Evolutionary conservation across 1,140 invertebrate species (phyloP).

Genomic region (Aleiodes sp.): DNA sequence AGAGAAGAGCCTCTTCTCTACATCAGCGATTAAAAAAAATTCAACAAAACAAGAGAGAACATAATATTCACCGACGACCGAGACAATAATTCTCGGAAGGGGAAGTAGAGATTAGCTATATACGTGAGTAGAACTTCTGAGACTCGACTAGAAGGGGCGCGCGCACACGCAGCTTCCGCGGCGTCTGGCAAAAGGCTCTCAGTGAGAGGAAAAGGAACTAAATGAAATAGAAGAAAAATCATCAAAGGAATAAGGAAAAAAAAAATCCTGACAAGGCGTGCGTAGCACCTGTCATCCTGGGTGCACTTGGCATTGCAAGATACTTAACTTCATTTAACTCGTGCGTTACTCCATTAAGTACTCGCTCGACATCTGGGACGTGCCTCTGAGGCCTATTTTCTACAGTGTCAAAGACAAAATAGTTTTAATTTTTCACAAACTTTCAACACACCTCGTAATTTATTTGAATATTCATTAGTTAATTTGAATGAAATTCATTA

Average conservation of each 20-base stretch:
- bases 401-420: no score
- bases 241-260: slow-evolving; percentile 22
- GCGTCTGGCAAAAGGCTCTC: slow-evolving; percentile 42
- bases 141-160: neutral
- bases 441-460: no score
- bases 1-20: no score
- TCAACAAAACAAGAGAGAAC: slow-evolving; percentile 1
- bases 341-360: slow-evolving; percentile 54
- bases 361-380: slow-evolving; percentile 46
- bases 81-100: neutral
- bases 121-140: neutral
- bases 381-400: slow-evolving; percentile 38
- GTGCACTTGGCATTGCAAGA: slow-evolving; percentile 41
- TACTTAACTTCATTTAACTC: slow-evolving; percentile 51
- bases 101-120: slow-evolving; percentile 4
- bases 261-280: slow-evolving; percentile 16
- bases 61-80: neutral
- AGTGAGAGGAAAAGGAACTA: neutral
- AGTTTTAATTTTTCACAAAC: no score
- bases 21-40: no score
- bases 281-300: slow-evolving; percentile 47
- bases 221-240: neutral
- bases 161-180: slow-evolving; percentile 41
- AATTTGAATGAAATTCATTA: no score
- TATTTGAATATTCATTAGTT: no score